Evolutionary conservation across 2,797 vertebrate species (phyloP), one percentile per base, ranked within the genome.

Genomic region (Ctenopoma multispine): DNA sequence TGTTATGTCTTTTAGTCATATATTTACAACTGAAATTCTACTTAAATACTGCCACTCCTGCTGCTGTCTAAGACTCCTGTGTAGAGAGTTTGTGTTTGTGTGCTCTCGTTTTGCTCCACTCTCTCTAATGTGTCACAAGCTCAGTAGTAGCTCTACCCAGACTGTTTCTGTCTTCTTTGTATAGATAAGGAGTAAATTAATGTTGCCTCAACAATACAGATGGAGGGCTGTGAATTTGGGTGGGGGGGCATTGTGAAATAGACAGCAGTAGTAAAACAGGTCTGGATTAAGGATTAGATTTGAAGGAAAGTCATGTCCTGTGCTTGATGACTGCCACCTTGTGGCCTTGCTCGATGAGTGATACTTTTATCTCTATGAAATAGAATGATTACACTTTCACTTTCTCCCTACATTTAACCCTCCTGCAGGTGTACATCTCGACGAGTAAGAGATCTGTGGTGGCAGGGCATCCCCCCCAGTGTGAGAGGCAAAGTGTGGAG

Each of bases 401-500:
- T 2, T 55, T 24, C 17, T 27, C 9, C 8, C 18, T 7, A 9
- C 23, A 10, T 69, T 4, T 14, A 6, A 10, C 51, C 47, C 36
- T 23, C 18, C 41, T 67, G 7, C 82, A 98, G 97, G 96, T 96
- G 95, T 27, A 95, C 94, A n/a, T 96, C 96, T 21, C 94, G 96
- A 15, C 94, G 96, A 36, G 97, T 96, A 15, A 94, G 96, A 46
- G 97, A 98, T 48, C 90, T 99, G 0, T 99, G 97, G 97, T 99
- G 97, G 97, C 97, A 97, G 90, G 97, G 97, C 20, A 94, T 99
- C 58, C 97, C 97, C 0, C 97, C 97, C 0, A 98, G 97, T 0
- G 97, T 99, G 78, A 89, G 97, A 71, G 97, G 97, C 76, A 96
- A 90, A 80, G 97, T 98, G 86, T 99, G 97, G 97, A 97, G 96